These are phyloP conservation scores for Aporrectodea caliginosa DNA, from an alignment of 1,140 invertebrate species.

Conservation along the genomic window DNA sequence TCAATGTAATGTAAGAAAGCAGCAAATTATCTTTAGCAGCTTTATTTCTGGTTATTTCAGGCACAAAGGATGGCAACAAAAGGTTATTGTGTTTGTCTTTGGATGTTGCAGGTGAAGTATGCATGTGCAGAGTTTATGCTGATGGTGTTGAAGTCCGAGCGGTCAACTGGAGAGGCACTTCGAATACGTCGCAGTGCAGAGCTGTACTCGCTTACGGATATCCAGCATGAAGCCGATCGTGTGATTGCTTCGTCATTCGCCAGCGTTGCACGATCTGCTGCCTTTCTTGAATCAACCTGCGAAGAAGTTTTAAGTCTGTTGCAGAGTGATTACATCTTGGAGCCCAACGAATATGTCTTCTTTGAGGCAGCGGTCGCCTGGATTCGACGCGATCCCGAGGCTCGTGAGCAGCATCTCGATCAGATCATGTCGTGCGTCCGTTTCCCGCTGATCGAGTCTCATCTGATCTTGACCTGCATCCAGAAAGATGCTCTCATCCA, in stretches of 20 bases:
- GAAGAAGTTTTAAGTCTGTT: constrained; percentile 15
- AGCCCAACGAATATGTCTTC: constrained; percentile 18
- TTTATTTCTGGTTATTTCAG: too few relatives aligned
- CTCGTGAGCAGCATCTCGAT: background rate
- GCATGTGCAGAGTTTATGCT: constrained; percentile 22
- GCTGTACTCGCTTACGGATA: constrained; percentile 6
- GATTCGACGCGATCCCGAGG: constrained; percentile 14
- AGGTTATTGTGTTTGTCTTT: too few relatives aligned
- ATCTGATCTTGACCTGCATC: background rate
- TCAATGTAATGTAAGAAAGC: too few relatives aligned
- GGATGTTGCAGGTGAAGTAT: constrained; percentile 13
- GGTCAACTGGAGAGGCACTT: constrained; percentile 5
- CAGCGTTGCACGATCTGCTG: constrained; percentile 1
- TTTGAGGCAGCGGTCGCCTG: constrained; percentile 19
- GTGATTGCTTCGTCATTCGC: constrained; percentile 22
- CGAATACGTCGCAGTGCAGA: constrained; percentile 15
- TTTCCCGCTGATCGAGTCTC: constrained; percentile 17
- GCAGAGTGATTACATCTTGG: constrained; percentile 19
- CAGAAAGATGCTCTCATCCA: constrained; percentile 1
- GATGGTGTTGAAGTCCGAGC: constrained; percentile 13
- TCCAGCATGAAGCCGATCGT: constrained; percentile 18
- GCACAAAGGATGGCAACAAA: too few relatives aligned
- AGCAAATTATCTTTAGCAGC: too few relatives aligned
- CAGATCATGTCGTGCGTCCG: constrained; percentile 13
- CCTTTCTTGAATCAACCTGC: constrained; percentile 11